phyloP scores from a whole-genome alignment of 1,140 invertebrate species.

The Pogonomyrmex californicus region DNA sequence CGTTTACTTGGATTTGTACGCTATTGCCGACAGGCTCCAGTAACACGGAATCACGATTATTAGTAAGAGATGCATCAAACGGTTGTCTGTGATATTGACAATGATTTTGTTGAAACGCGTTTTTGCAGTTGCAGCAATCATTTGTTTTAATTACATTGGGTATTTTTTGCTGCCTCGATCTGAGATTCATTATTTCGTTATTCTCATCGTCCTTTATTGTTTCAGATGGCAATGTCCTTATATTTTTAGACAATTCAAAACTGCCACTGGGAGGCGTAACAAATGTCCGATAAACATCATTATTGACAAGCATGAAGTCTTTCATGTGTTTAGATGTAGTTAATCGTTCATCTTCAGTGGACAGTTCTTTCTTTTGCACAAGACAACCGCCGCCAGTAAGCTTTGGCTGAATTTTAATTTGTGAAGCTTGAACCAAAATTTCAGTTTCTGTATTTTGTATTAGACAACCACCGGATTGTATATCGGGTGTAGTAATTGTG shows the following conservation, averaged over 20 bases:
- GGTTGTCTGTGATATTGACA: constrained; percentile 34
- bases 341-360: constrained; percentile 61
- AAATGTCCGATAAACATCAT: constrained; percentile 35
- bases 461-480: constrained; percentile 79
- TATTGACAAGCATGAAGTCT: neutral
- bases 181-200: neutral
- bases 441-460: constrained; percentile 78
- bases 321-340: neutral
- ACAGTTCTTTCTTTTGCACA: constrained; percentile 71
- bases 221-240: constrained; percentile 30
- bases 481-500: constrained; percentile 79
- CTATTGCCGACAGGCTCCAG: constrained; percentile 40
- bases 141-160: constrained; percentile 13
- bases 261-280: constrained; percentile 79
- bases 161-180: neutral
- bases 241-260: constrained; percentile 81
- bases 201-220: neutral
- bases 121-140: constrained; percentile 36
- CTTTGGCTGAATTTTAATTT: constrained; percentile 79
- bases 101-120: constrained; percentile 54
- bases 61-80: neutral
- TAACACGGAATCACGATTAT: constrained; percentile 59
- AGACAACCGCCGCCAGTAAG: constrained; percentile 76
- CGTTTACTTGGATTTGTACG: constrained; percentile 82
- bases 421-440: constrained; percentile 73